phyloP scores from a whole-genome alignment of 2,888 invertebrate species.

The Nomada goodeniana region DNA sequence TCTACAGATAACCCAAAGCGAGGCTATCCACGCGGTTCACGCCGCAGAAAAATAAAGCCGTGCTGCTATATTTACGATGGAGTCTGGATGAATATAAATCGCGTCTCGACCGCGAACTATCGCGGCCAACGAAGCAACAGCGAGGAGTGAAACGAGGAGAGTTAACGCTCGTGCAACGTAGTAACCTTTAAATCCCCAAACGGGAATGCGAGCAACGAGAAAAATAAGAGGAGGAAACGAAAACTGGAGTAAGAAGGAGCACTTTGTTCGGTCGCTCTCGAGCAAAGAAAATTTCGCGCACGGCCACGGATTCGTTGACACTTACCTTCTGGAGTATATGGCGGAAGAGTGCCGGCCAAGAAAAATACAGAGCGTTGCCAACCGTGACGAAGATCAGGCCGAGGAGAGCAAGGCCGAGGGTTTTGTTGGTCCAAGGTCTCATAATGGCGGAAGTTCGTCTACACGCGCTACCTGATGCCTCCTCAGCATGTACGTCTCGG shows the following conservation, averaged over 20 bases:
- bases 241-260: background rate
- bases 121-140: background rate
- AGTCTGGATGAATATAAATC: background rate
- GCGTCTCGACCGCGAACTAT: background rate
- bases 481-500: constrained; percentile 68
- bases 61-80: constrained; percentile 1
- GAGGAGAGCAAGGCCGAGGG: constrained; percentile 72
- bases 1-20: constrained; percentile 19
- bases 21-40: background rate
- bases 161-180: background rate
- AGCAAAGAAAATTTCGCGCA: too few relatives aligned
- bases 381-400: constrained; percentile 73
- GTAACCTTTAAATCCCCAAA: constrained; percentile 3
- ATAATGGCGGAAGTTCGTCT: constrained; percentile 67
- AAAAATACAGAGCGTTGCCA: constrained; percentile 73
- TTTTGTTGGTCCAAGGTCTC: constrained; percentile 79
- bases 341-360: constrained; percentile 75
- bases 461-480: constrained; percentile 41
- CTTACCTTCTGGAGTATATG: constrained; percentile 76
- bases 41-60: background rate
- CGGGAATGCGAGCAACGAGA: too few relatives aligned
- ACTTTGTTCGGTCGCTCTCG: background rate
- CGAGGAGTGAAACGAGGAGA: background rate
- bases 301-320: too few relatives aligned
- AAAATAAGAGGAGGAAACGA: too few relatives aligned